Evolutionary conservation across 2,888 invertebrate species (phyloP).

Genomic region (Drosophila lacicola): DNA sequence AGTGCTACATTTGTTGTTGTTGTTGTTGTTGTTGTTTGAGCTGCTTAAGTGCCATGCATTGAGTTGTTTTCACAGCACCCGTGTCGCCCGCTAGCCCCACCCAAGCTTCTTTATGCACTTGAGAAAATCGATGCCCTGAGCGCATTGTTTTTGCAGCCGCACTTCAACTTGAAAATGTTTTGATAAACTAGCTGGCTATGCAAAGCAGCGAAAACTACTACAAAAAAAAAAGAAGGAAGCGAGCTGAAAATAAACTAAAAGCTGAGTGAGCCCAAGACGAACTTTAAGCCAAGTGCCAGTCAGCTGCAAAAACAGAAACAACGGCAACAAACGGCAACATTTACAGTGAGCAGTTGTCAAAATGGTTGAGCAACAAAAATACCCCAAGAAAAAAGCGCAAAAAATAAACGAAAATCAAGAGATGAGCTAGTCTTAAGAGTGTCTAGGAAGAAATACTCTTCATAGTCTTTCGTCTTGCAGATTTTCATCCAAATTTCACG

Average conservation of each 20-base stretch:
- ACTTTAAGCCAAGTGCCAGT: constrained; percentile 71
- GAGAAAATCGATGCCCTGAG: constrained; percentile 67
- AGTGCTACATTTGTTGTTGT: constrained; percentile 31
- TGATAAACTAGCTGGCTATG: constrained; percentile 75
- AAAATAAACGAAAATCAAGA: constrained; percentile 1
- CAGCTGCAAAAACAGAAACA: constrained; percentile 53
- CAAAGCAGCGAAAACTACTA: constrained; percentile 49
- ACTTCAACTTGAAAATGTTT: constrained; percentile 79
- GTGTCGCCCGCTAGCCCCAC: not conserved
- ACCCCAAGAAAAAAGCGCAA: constrained; percentile 1
- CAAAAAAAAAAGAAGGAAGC: constrained; percentile 4
- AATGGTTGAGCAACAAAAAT: constrained; percentile 28
- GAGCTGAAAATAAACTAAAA: constrained; percentile 15
- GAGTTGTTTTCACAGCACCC: constrained; percentile 71
- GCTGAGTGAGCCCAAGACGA: constrained; percentile 37
- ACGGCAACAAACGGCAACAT: constrained; percentile 42
- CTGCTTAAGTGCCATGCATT: constrained; percentile 78
- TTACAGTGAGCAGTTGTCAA: constrained; percentile 63
- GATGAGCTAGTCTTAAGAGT: not conserved
- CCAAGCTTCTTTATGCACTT: constrained; percentile 27
- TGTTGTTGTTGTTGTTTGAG: constrained; percentile 52
- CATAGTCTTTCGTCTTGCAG: too few species aligned
- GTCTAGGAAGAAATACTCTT: constrained; percentile 8
- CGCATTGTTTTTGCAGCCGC: constrained; percentile 76
- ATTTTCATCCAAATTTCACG: too few species aligned